phyloP scores from a whole-genome alignment of 2,113 vertebrate genomes.

The Corythornis cristatus region DNA sequence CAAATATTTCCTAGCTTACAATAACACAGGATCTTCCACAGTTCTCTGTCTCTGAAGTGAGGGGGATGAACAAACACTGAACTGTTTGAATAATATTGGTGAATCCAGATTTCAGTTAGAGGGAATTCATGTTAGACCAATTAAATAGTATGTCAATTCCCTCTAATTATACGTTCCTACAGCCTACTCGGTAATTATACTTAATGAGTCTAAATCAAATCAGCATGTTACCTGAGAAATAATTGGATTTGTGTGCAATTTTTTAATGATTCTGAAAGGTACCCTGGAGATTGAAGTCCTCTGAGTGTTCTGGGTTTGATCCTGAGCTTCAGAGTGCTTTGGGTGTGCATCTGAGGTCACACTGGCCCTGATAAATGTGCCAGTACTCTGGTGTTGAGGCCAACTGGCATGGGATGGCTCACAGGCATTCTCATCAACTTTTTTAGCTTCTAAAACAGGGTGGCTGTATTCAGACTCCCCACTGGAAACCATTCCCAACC shows the following conservation, averaged over 20 bases:
- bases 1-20: slow-evolving; percentile 32
- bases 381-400: neutral
- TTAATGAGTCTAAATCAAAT: slow-evolving; percentile 50
- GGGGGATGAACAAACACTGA: neutral
- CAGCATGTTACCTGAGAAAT: slow-evolving; percentile 54
- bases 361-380: neutral
- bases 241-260: slow-evolving; percentile 36
- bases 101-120: slow-evolving; percentile 32
- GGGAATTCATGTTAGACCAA: slow-evolving; percentile 41
- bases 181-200: slow-evolving; percentile 19
- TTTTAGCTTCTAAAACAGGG: neutral
- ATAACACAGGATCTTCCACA: fast-evolving
- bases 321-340: neutral
- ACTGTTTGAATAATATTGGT: slow-evolving; percentile 33
- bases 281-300: neutral
- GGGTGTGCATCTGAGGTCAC: neutral
- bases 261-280: slow-evolving; percentile 37
- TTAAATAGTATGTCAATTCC: slow-evolving; percentile 54
- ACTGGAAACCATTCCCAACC: neutral
- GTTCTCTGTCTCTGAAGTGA: slow-evolving; percentile 3
- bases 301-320: neutral
- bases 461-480: neutral
- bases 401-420: neutral
- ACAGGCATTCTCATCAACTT: neutral
- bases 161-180: slow-evolving; percentile 38